phyloP scores from a whole-genome alignment of 2,797 vertebrate species.

The Artibeus lituratus region DNA sequence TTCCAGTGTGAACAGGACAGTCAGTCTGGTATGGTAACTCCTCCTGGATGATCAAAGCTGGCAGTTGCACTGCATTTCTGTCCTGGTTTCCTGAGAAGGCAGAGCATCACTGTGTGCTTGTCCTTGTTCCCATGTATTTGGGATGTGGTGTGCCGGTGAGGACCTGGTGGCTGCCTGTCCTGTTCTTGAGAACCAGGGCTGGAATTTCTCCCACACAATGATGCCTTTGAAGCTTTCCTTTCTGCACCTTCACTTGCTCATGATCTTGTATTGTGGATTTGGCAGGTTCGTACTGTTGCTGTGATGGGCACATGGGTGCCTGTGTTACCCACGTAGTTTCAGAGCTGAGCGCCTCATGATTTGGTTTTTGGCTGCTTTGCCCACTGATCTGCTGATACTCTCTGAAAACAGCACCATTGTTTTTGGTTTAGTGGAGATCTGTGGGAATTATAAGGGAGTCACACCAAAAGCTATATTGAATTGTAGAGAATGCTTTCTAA shows the following conservation, averaged over 20 bases:
- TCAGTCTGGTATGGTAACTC: background rate
- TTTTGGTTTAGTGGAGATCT: background rate
- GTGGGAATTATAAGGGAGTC: accelerated
- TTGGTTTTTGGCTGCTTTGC: background rate
- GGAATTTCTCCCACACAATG: too few species aligned
- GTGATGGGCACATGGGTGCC: background rate
- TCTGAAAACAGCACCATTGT: background rate
- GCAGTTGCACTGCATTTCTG: background rate
- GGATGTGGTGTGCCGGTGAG: background rate
- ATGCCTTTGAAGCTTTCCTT: background rate
- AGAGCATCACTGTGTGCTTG: background rate
- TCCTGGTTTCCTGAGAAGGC: conserved; percentile 14
- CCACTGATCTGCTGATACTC: background rate
- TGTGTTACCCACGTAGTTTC: background rate
- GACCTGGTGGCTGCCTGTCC: background rate
- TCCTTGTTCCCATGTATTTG: background rate
- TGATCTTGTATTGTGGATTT: accelerated
- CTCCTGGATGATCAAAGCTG: background rate
- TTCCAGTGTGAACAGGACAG: background rate
- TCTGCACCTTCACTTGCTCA: accelerated
- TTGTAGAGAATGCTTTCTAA: background rate
- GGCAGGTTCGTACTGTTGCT: background rate
- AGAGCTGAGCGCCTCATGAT: background rate
- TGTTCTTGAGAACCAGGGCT: background rate
- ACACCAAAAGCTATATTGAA: background rate